phyloP scores from a whole-genome alignment of 2,888 invertebrate species.

The Pantelozetes paolii region DNA sequence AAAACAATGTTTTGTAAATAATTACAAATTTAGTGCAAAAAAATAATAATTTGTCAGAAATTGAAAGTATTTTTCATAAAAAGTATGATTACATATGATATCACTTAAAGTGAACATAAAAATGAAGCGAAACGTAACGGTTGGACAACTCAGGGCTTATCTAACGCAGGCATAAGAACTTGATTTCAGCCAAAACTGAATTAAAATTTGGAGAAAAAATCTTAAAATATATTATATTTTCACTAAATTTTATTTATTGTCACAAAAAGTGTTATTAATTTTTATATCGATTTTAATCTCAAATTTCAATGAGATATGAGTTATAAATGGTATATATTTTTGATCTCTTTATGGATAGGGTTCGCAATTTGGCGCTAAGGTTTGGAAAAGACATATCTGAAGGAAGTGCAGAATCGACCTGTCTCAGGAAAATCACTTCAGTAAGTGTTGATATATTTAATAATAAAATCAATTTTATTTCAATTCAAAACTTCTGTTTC shows the following conservation, averaged over 20 bases:
- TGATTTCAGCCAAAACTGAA: neutral
- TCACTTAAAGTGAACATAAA: slow-evolving; percentile 18
- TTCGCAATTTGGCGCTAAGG: slow-evolving; percentile 71
- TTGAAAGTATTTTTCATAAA: too few species aligned
- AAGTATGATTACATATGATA: too few species aligned
- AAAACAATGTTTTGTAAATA: too few species aligned
- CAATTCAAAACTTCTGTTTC: too few species aligned
- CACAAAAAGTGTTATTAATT: too few species aligned
- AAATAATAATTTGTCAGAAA: too few species aligned
- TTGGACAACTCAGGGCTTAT: slow-evolving; percentile 2
- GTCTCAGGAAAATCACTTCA: slow-evolving; percentile 46
- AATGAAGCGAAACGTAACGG: slow-evolving; percentile 11
- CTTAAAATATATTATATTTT: neutral
- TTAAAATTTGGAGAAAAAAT: neutral
- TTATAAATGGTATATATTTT: neutral
- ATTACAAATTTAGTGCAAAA: too few species aligned
- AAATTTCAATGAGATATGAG: neutral
- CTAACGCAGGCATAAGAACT: neutral
- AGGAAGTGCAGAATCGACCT: slow-evolving; percentile 46
- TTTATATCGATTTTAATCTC: too few species aligned
- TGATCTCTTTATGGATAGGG: slow-evolving; percentile 60
- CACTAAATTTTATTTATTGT: too few species aligned
- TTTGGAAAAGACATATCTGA: slow-evolving; percentile 58
- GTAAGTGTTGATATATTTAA: too few species aligned
- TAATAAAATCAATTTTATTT: too few species aligned